A percentile compares a stretch with the other conserved stretches of the same genome.
phyloP scores from a whole-genome alignment of 2,797 vertebrate species.

The Antennarius maculatus region DNA sequence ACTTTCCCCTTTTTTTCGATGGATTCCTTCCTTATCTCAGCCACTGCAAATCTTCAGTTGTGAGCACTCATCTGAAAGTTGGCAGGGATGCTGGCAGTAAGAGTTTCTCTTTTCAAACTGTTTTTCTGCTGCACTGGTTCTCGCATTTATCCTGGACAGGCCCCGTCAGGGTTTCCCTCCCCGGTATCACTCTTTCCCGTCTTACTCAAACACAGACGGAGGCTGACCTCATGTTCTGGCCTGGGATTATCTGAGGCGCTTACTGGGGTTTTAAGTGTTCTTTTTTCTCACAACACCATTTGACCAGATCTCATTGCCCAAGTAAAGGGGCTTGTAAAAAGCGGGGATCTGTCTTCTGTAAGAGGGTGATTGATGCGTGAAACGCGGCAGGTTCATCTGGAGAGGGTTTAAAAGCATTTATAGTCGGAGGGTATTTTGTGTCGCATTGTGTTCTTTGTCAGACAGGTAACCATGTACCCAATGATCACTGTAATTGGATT shows the following conservation, averaged over 20 bases:
- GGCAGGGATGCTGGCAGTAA: slow-evolving; percentile 35
- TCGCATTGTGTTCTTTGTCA: too few species aligned
- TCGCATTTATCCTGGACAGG: slow-evolving; percentile 36
- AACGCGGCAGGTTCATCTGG: slow-evolving; percentile 5
- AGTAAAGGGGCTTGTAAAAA: slow-evolving; percentile 6
- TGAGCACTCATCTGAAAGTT: slow-evolving; percentile 48
- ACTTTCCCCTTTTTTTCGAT: slow-evolving; percentile 27
- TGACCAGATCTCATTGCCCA: neutral
- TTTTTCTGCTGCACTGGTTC: slow-evolving; percentile 17
- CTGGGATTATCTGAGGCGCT: slow-evolving; percentile 25
- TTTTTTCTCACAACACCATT: slow-evolving; percentile 14
- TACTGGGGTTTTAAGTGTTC: neutral
- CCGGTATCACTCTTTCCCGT: slow-evolving; percentile 9
- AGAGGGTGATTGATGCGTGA: slow-evolving; percentile 6
- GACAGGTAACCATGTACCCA: too few species aligned
- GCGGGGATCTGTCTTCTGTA: neutral
- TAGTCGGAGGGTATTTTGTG: slow-evolving; percentile 29
- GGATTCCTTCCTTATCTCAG: slow-evolving; percentile 48
- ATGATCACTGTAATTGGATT: too few species aligned
- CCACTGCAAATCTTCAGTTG: slow-evolving; percentile 53
- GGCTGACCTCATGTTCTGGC: slow-evolving; percentile 36
- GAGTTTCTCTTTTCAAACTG: slow-evolving; percentile 15
- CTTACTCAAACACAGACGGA: slow-evolving; percentile 32
- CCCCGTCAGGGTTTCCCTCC: slow-evolving; percentile 19
- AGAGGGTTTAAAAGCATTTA: slow-evolving; percentile 10